Percentiles rank a stretch among this genome's conserved stretches.
Evolutionary conservation across 2,797 vertebrate genomes (phyloP).

Genomic region (Syngnathus rostellatus): DNA sequence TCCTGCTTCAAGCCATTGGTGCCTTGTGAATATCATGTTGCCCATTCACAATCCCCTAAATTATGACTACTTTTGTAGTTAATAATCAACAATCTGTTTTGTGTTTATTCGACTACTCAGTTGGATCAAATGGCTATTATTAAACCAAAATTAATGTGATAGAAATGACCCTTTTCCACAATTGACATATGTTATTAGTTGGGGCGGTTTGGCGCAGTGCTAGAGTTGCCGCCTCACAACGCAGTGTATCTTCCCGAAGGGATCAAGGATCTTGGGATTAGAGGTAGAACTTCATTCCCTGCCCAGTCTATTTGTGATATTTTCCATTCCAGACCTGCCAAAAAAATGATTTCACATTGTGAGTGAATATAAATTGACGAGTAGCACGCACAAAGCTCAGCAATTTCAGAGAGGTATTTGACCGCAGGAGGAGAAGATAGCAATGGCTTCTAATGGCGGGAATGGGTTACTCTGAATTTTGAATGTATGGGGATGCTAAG

Average conservation of each 20-base stretch:
- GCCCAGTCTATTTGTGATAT: conserved; percentile 41
- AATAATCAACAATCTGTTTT: too few relatives aligned
- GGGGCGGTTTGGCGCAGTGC: too few relatives aligned
- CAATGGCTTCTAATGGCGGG: conserved; percentile 7
- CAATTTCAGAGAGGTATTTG: conserved; percentile 13
- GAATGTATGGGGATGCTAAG: background rate
- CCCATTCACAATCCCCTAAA: too few relatives aligned
- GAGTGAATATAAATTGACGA: conserved; percentile 13
- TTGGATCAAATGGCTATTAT: too few relatives aligned
- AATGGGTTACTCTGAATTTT: background rate
- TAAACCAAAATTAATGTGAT: too few relatives aligned
- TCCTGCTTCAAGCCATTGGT: background rate
- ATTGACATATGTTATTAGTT: background rate
- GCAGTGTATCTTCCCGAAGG: conserved; percentile 35
- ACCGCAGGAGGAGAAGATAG: background rate
- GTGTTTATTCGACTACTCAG: too few relatives aligned
- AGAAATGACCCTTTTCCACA: too few relatives aligned
- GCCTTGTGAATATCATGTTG: background rate
- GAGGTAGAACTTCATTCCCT: conserved; percentile 32
- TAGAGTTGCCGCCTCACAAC: too few relatives aligned
- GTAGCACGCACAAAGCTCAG: conserved; percentile 7
- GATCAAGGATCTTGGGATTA: conserved; percentile 32
- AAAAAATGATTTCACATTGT: conserved; percentile 28
- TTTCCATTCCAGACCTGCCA: conserved; percentile 49
- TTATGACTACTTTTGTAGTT: too few relatives aligned